Evolutionary conservation across 2,113 vertebrate genomes (phyloP), one percentile per base, ranked within the genome.

Genomic region (Columbina picui): DNA sequence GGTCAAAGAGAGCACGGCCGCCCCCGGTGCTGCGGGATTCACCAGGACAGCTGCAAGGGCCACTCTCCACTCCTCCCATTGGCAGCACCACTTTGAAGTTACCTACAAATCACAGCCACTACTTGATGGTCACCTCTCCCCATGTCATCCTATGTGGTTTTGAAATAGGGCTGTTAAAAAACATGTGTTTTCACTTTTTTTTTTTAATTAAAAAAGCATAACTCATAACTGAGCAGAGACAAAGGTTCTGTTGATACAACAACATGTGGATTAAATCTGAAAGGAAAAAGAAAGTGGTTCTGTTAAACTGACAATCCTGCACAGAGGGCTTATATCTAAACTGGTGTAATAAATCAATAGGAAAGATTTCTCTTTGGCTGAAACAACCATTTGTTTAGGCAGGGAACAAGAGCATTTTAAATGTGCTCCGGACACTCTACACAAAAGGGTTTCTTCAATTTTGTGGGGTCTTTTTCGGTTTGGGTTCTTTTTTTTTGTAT

Each of bases 231-330:
- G 59, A 94, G 79, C 82, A 41, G 68, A 92, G 59, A 95, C 94
- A 96, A 96, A 93, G 92, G 81, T 55, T 87, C 94, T 94, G 92
- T 93, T 95, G 90, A 96, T 93, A 92, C 27, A 96, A 90, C 79
- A 90, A 91, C 94, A 95, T 94, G 93, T 94, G 96, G 95, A 94
- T 95, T 97, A 96, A 94, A 97, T 97, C 93, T 82, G 82, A 96
- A 92, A 93, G 52, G 84, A 96, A 93, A 96, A 96, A 57, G 87
- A 32, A 94, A 71, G 80, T 69, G 84, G 85, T 74, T 97, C 90
- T 89, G 36, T 84, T 91, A 94, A 93, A 91, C 79, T 79, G 87
- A 76, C 94, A 84, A 39, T 87, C 88, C 71, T 87, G 67, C 84
- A 93, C 86, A 93, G 77, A 96, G 90, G 85, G 74, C 74, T 94